Evolutionary conservation across 1,140 invertebrate genomes (phyloP).

Genomic region (Sycophila sp.): DNA sequence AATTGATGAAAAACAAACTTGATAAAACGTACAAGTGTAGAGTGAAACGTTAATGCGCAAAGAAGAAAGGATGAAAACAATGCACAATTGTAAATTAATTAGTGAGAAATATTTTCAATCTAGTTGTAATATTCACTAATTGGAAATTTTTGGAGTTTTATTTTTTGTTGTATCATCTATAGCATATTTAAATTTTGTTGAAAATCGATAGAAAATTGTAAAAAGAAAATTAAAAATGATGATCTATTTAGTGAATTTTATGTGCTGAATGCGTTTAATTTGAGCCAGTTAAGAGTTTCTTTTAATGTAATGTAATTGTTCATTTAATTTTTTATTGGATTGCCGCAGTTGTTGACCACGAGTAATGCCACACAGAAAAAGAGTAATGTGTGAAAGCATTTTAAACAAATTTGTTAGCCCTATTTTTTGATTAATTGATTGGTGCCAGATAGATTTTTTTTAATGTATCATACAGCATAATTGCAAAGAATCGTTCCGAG

Average conservation of each 20-base stretch:
- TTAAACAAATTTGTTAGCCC: neutral
- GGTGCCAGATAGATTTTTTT: constrained; percentile 14
- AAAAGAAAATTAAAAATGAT: constrained; percentile 11
- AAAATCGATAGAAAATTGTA: constrained; percentile 1
- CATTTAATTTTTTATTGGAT: constrained; percentile 10
- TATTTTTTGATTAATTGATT: constrained; percentile 26
- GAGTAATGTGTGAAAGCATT: constrained; percentile 9
- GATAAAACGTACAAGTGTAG: constrained; percentile 6
- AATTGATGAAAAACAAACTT: constrained; percentile 25
- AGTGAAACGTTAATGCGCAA: constrained; percentile 19
- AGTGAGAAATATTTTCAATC: neutral
- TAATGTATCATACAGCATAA: constrained; percentile 17
- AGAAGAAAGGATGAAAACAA: neutral
- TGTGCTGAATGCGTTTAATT: constrained; percentile 21
- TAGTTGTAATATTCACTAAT: constrained; percentile 12
- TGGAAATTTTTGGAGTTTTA: constrained; percentile 13
- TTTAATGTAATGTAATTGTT: constrained; percentile 7
- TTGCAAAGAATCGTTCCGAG: neutral
- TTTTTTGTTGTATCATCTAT: constrained; percentile 32
- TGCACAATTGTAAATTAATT: constrained; percentile 14
- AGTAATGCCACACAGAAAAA: constrained; percentile 27
- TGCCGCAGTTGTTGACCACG: neutral
- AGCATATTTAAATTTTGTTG: constrained; percentile 14
- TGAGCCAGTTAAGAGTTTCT: neutral
- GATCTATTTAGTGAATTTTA: constrained; percentile 30